Evolutionary conservation across 2,113 vertebrate species (phyloP).

Genomic region (Bos taurus): ARS-UCD2.0 NC_037337.1:90446501-90447000

Average conservation of each 20-base stretch:
- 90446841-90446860: not conserved
- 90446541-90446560: constrained; percentile 36
- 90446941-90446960: not conserved
- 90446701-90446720: constrained; percentile 20
- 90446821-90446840: fast-evolving
- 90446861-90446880: not conserved
- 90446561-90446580: constrained; percentile 60
- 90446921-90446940: not conserved
- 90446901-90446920: not conserved
- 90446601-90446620: not conserved
- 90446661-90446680: not conserved
- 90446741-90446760: not conserved
- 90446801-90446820: not conserved
- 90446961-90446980: not conserved
- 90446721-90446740: not conserved
- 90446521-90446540: constrained; percentile 46
- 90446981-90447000: not conserved
- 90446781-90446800: not conserved
- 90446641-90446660: not conserved
- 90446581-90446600: constrained; percentile 47
- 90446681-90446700: not conserved
- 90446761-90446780: not conserved
- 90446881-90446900: not conserved
- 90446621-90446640: not conserved
- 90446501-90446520: constrained; percentile 32